Evolutionary conservation across 2,113 vertebrate genomes (phyloP).

Genomic region (Amphiprion ocellaris): DNA sequence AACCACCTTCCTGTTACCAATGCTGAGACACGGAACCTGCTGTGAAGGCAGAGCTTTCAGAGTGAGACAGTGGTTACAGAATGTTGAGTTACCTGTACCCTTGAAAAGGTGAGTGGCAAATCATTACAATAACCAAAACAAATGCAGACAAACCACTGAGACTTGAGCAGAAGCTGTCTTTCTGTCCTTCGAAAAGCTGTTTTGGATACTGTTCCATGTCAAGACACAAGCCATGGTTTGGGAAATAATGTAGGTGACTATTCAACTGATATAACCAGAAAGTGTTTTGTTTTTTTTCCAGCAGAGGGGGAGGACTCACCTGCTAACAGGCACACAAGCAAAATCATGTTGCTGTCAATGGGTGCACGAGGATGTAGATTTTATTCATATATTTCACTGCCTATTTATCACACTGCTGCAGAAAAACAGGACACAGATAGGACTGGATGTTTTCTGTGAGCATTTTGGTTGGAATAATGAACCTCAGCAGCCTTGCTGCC

Average conservation of each 20-base stretch:
- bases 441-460: neutral
- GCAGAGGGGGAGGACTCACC: neutral
- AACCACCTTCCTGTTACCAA: neutral
- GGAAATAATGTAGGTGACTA: neutral
- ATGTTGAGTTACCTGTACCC: slow-evolving; percentile 5
- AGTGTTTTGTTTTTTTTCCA: neutral
- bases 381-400: slow-evolving; percentile 17
- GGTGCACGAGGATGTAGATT: neutral
- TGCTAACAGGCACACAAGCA: slow-evolving; percentile 6
- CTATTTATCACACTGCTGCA: slow-evolving; percentile 1
- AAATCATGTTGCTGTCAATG: neutral
- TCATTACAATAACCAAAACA: neutral
- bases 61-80: slow-evolving; percentile 13
- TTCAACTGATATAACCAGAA: neutral
- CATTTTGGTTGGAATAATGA: neutral
- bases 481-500: neutral
- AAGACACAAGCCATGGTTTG: neutral
- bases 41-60: slow-evolving; percentile 24
- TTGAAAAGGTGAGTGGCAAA: slow-evolving; percentile 7
- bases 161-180: neutral
- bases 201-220: neutral
- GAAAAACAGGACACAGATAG: neutral
- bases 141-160: slow-evolving; percentile 23
- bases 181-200: too few relatives aligned
- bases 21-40: slow-evolving; percentile 23